Percentiles rank a stretch among this genome's conserved stretches.
Conservation (phyloP, 2,797 vertebrate genomes). For the Chelmon rostratus region DNA sequence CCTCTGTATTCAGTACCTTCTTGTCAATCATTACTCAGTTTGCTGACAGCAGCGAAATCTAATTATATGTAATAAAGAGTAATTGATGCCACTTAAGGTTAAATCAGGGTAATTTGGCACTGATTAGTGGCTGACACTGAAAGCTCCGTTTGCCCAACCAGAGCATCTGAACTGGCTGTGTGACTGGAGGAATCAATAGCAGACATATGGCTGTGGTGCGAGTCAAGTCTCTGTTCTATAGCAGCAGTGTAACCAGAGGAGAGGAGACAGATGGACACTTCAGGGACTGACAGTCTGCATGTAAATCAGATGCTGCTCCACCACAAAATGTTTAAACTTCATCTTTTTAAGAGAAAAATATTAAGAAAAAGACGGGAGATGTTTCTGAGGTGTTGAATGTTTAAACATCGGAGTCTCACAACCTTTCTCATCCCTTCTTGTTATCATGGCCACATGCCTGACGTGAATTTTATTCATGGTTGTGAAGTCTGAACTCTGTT, state of each 20-base stretch:
- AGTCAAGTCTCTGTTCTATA: conserved; percentile 25
- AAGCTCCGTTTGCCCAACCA: conserved; percentile 55
- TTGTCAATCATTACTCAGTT: conserved; percentile 52
- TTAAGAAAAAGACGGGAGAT: neutral
- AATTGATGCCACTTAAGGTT: conserved; percentile 76
- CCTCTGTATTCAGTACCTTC: conserved; percentile 54
- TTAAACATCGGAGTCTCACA: neutral
- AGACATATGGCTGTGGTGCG: conserved; percentile 74
- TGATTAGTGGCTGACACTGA: conserved; percentile 71
- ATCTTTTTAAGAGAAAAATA: neutral
- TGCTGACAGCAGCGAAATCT: conserved; percentile 46
- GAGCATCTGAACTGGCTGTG: conserved; percentile 63
- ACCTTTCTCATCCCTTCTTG: neutral
- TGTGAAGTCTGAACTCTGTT: conserved; percentile 5
- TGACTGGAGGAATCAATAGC: conserved; percentile 72
- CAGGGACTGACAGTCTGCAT: conserved; percentile 20
- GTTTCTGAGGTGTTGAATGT: neutral
- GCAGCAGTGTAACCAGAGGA: conserved; percentile 55
- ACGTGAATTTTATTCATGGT: neutral
- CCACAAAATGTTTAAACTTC: neutral
- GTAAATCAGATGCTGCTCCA: conserved; percentile 3
- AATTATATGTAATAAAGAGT: conserved; percentile 69
- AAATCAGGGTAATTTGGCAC: conserved; percentile 66
- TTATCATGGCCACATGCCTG: conserved; percentile 1
- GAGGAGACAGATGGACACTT: conserved; percentile 56